Base-by-base conservation (phyloP, 2,797 vertebrate species). In the Phrynocephalus guinanensis region DNA sequence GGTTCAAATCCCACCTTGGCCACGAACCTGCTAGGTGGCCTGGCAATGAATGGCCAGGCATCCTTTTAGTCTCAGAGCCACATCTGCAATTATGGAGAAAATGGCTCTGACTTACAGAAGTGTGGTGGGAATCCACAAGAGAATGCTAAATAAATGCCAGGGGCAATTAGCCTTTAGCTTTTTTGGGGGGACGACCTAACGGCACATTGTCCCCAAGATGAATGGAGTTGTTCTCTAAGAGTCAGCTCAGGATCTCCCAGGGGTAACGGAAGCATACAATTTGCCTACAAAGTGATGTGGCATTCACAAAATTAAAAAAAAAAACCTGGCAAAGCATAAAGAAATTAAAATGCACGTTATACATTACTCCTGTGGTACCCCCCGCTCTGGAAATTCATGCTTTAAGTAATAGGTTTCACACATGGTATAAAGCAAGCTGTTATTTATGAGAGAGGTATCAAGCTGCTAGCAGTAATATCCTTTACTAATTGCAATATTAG, bases 341-440 rank as follows among this genome's bases (percentile, higher is more conserved):
- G 60, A 67, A 52, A 67, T 80, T 75, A 84, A 80, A 73, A 79
- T 56, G 50, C 77, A 52, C 24, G 6, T 56, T 81, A 50, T 5
- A 3, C 44, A 5, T 86, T 88, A 80, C 2, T 13, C 71, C 86
- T 56, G 79, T 15, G 38, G 84, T 71, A 50, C 33, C 70, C 30
- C 70, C 86, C 56, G 8, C 82, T 56, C 67, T 82, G 81, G 24
- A 24, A 80, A 82, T n/a, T 16, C 87, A 52, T 75, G 70, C 83
- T 85, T 68, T 90, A 90, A 38, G 63, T 87, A 70, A 79, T 87
- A 52, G 76, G 66, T 68, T 1, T 1, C 68, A 38, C 60, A 87
- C 87, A 82, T 84, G 85, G 68, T 72, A 85, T 84, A 86, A 87
- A 93, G 71, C 89, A 88, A 84, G 71, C 78, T 86, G 76, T 75